These are phyloP conservation scores for Vidua chalybeata DNA, from an alignment of 2,113 vertebrate species.

Conservation along the genomic window DNA sequence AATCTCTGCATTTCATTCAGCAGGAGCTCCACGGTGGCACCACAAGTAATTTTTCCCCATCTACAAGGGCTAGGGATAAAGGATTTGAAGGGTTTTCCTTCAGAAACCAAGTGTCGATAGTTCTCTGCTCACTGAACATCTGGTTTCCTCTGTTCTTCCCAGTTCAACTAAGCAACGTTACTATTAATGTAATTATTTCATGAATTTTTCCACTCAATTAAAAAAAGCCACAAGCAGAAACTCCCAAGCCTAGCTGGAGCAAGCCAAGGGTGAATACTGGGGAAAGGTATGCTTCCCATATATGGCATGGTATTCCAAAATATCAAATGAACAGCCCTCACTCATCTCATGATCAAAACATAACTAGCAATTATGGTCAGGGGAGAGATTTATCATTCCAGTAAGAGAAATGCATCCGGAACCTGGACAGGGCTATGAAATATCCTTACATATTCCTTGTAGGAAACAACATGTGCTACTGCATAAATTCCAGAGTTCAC, in stretches of 20 bases:
- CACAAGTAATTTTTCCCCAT: background rate
- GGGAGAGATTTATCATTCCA: background rate
- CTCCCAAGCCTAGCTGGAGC: background rate
- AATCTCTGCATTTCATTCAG: background rate
- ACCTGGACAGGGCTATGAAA: background rate
- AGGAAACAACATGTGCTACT: background rate
- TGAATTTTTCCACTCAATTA: slow-evolving; percentile 21
- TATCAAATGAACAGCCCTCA: slow-evolving; percentile 10
- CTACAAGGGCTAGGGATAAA: background rate
- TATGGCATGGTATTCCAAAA: slow-evolving; percentile 24
- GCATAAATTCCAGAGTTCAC: background rate
- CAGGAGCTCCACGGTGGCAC: background rate
- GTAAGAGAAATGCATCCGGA: background rate
- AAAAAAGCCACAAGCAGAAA: slow-evolving; percentile 17
- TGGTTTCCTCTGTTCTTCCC: background rate
- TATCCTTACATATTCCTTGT: background rate
- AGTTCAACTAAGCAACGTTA: background rate
- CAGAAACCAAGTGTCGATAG: background rate
- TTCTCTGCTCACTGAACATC: background rate
- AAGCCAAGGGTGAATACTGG: slow-evolving; percentile 42
- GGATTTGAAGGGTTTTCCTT: background rate
- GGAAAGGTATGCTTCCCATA: slow-evolving; percentile 26
- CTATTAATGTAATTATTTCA: slow-evolving; percentile 19
- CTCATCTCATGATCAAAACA: slow-evolving; percentile 3
- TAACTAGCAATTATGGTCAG: slow-evolving; percentile 14